Evolutionary conservation across 2,888 invertebrate species (phyloP).

Genomic region (Micoletzkya japonica): DNA sequence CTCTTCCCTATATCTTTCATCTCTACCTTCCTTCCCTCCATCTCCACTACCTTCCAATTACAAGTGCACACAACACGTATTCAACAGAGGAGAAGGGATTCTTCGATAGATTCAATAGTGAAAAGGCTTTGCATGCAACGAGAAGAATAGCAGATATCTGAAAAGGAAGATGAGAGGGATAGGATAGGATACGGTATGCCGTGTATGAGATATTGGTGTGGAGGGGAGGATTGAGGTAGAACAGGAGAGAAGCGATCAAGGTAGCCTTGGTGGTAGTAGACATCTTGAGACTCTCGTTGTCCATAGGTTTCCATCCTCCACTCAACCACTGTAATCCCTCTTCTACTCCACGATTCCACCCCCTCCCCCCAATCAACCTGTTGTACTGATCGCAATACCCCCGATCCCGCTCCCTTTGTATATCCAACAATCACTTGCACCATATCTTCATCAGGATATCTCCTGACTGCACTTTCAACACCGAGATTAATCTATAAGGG

Average conservation of each 20-base stretch:
- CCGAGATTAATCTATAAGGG: constrained; percentile 80
- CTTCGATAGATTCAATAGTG: too few species aligned
- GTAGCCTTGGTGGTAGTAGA: constrained; percentile 79
- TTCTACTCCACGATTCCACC: background rate
- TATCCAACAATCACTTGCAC: constrained; percentile 91
- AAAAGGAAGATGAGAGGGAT: too few species aligned
- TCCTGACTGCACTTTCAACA: constrained; percentile 89
- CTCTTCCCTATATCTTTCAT: too few species aligned
- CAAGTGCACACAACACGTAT: background rate
- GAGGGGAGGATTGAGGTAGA: background rate
- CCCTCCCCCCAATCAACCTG: constrained; percentile 66
- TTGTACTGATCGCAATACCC: constrained; percentile 89
- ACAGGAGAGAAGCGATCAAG: constrained; percentile 21
- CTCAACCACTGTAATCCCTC: constrained; percentile 76
- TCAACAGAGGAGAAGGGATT: background rate
- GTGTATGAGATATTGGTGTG: constrained; percentile 1
- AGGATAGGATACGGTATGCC: too few species aligned
- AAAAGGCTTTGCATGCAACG: too few species aligned
- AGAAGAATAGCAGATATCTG: too few species aligned
- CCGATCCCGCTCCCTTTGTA: constrained; percentile 88
- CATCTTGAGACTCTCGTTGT: constrained; percentile 97
- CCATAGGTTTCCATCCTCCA: constrained; percentile 95
- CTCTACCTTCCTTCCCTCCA: too few species aligned
- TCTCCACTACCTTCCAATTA: too few species aligned
- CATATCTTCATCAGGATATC: constrained; percentile 92